Conservation (phyloP, 2,888 invertebrate genomes). For the Nephrotoma guestfalica region DNA sequence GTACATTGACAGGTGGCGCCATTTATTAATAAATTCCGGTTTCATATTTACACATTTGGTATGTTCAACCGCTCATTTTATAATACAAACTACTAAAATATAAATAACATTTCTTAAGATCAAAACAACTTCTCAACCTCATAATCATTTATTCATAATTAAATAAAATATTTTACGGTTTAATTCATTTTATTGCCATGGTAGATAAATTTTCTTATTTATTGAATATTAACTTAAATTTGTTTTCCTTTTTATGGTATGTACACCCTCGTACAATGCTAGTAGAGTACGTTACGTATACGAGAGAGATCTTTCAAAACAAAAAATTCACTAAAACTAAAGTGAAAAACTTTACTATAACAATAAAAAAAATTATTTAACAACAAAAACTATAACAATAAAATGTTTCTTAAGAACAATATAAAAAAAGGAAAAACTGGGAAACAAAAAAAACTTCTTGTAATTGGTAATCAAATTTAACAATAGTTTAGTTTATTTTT, state of each 20-base stretch:
- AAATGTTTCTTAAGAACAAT: neutral
- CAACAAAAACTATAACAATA: neutral
- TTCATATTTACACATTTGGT: no score
- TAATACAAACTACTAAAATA: no score
- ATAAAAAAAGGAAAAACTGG: neutral
- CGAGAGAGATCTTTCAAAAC: neutral
- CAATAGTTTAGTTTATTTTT: neutral
- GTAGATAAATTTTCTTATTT: neutral
- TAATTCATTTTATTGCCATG: neutral
- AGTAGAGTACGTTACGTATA: neutral
- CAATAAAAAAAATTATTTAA: neutral
- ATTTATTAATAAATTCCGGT: no score
- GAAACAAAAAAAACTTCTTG: neutral
- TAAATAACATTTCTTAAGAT: neutral
- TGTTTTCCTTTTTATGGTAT: neutral
- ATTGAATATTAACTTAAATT: neutral
- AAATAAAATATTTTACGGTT: neutral
- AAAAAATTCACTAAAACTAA: neutral
- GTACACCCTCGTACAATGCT: neutral
- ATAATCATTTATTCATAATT: neutral
- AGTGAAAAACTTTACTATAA: neutral
- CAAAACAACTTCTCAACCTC: neutral
- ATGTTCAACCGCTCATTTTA: no score
- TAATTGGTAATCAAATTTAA: neutral
- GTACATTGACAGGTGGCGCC: rapidly evolving